These are phyloP conservation scores for Amniataba percoides DNA, from an alignment of 2,797 vertebrate species.

Conservation along the genomic window DNA sequence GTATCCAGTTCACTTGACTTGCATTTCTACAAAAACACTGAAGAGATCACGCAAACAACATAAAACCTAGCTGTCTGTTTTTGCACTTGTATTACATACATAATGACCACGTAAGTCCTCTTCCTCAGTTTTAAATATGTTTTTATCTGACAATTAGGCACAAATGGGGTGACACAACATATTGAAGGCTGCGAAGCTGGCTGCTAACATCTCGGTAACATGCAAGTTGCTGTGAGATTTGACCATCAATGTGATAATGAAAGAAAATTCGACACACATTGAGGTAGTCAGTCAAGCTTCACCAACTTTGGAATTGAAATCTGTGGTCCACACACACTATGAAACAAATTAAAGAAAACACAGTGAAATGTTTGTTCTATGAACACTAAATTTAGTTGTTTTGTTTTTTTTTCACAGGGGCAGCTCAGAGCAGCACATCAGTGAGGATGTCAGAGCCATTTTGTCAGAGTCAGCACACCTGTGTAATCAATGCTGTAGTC, in stretches of 20 bases:
- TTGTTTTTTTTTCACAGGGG: neutral
- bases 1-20: constrained; percentile 29
- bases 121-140: neutral
- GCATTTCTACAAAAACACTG: constrained; percentile 13
- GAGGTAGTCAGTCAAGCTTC: neutral
- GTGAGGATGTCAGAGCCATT: neutral
- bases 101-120: neutral
- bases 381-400: neutral
- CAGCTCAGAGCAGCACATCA: neutral
- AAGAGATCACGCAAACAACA: constrained; percentile 6
- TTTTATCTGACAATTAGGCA: neutral
- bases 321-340: neutral
- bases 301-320: neutral
- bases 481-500: too few species aligned
- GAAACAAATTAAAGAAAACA: neutral
- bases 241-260: neutral
- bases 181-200: neutral
- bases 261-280: neutral
- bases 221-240: neutral
- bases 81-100: neutral
- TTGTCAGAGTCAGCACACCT: neutral
- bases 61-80: too few species aligned
- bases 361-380: neutral
- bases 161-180: neutral
- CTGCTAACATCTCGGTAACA: neutral